Percentiles rank a stretch among this genome's conserved stretches.
Conservation (phyloP, 1,140 invertebrate species). For the Tetragonula clypearis region DNA sequence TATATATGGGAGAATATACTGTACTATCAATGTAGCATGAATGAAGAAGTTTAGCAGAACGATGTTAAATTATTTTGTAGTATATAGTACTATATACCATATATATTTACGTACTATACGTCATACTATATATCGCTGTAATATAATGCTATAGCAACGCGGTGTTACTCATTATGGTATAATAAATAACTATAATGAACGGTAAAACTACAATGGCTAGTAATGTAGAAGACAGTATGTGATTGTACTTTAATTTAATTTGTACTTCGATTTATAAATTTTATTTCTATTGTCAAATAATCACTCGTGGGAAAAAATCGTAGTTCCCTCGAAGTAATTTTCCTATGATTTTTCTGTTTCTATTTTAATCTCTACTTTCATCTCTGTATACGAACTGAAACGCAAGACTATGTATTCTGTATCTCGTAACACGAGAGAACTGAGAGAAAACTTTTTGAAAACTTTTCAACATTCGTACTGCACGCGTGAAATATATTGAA, state of each 20-base stretch:
- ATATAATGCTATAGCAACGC: neutral
- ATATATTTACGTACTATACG: too few relatives aligned
- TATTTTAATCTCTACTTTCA: neutral
- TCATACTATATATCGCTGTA: neutral
- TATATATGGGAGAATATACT: neutral
- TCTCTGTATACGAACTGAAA: too few relatives aligned
- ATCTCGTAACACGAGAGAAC: neutral
- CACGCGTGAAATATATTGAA: too few relatives aligned
- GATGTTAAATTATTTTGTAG: too few relatives aligned
- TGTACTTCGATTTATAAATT: neutral
- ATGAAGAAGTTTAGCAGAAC: too few relatives aligned
- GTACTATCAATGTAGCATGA: neutral
- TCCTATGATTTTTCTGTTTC: neutral
- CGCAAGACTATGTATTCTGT: too few relatives aligned
- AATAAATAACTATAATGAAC: too few relatives aligned
- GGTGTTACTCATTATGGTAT: too few relatives aligned
- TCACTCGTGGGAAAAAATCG: neutral
- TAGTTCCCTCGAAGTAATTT: neutral
- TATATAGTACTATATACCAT: too few relatives aligned
- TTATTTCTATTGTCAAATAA: neutral
- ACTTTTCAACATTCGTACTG: neutral
- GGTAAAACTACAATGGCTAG: too few relatives aligned
- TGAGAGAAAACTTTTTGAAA: neutral
- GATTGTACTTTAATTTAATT: too few relatives aligned
- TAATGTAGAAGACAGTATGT: too few relatives aligned